A percentile compares a stretch with the other conserved stretches of the same genome.
Evolutionary conservation across 2,113 vertebrate species (phyloP).

Genomic region (Cynocephalus volans): DNA sequence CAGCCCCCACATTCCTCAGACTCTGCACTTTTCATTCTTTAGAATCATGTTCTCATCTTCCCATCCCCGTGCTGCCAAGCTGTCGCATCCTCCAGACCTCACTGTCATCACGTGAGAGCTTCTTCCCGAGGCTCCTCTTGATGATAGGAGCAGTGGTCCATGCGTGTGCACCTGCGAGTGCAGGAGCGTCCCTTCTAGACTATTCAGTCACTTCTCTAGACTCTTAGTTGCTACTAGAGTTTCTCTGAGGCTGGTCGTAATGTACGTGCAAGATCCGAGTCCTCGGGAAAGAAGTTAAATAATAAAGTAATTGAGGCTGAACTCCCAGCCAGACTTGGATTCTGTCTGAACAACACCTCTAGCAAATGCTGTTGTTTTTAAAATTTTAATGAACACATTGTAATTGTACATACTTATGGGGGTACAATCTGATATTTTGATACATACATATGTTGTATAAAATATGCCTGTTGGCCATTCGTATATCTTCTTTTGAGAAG

Average conservation of each 20-base stretch:
- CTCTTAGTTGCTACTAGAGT: neutral
- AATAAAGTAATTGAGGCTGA: constrained; percentile 28
- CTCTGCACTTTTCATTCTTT: rapidly evolving
- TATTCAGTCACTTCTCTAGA: neutral
- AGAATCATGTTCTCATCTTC: rapidly evolving
- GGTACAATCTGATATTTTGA: neutral
- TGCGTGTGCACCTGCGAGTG: too few relatives aligned
- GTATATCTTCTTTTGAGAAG: too few relatives aligned
- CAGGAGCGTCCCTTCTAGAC: too few relatives aligned
- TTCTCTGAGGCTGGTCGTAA: neutral
- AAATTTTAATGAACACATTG: too few relatives aligned
- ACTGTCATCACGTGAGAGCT: rapidly evolving
- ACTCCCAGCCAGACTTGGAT: neutral
- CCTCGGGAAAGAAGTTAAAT: constrained; percentile 14
- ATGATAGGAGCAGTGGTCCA: rapidly evolving
- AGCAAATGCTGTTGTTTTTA: too few relatives aligned
- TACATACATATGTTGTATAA: neutral
- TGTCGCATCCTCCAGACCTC: rapidly evolving
- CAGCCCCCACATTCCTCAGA: neutral
- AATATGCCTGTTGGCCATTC: too few relatives aligned
- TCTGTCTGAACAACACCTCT: neutral
- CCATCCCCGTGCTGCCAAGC: rapidly evolving
- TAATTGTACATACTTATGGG: neutral
- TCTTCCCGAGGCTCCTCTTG: rapidly evolving
- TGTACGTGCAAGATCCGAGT: neutral